Conservation (phyloP, 1,140 invertebrate species). For the Drosophila pallidifrons region DNA sequence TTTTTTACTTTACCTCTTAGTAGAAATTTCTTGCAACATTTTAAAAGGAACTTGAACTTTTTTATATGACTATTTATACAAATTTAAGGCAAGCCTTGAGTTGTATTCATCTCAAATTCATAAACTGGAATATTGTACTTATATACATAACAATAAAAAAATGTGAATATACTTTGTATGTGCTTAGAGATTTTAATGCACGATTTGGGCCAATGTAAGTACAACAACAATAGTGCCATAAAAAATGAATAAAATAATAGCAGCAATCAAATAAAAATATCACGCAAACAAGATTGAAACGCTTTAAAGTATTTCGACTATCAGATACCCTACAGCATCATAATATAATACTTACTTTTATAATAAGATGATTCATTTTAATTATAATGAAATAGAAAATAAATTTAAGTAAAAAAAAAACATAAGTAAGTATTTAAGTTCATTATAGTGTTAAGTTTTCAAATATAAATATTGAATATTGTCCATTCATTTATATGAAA, state of each 20-base stretch:
- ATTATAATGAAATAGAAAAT: no score
- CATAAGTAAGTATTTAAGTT: no score
- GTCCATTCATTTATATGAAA: no score
- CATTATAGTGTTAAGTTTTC: no score
- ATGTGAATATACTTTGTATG: background rate
- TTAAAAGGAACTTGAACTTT: no score
- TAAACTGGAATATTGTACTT: background rate
- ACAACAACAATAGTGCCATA: background rate
- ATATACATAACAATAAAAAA: background rate
- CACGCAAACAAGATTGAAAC: background rate
- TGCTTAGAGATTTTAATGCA: background rate
- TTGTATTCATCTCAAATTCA: no score
- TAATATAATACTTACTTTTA: background rate
- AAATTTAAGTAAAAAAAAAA: no score
- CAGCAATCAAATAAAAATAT: conserved; percentile 9
- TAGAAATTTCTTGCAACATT: no score
- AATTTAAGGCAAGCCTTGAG: background rate
- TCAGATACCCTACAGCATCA: background rate
- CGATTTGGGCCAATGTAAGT: conserved; percentile 10
- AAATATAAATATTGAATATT: no score
- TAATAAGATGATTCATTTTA: no score
- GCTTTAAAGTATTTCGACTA: background rate
- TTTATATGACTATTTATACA: background rate
- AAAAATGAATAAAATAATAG: conserved; percentile 7
- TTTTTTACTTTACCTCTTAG: no score